Percentiles rank a stretch among this genome's conserved stretches.
Evolutionary conservation across 2,113 vertebrate genomes (phyloP).

Genomic region (Motacilla alba): DNA sequence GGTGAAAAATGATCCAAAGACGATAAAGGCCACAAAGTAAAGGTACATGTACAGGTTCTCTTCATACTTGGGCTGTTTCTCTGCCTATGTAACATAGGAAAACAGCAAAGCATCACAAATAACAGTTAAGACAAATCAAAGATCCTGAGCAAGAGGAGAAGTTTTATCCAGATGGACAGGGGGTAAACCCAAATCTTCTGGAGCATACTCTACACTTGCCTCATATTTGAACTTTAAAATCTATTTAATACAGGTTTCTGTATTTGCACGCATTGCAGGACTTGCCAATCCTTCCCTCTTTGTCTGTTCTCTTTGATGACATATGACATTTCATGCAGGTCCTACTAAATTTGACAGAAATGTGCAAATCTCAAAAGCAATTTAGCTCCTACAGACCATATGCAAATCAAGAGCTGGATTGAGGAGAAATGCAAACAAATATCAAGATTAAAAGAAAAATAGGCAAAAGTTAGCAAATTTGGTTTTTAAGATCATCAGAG

Average conservation of each 20-base stretch:
- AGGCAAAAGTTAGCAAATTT: neutral
- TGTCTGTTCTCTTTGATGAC: neutral
- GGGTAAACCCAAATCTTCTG: neutral
- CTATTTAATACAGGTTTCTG: neutral
- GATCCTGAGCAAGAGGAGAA: neutral
- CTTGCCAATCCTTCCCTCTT: neutral
- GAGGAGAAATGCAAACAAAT: neutral
- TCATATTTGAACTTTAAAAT: neutral
- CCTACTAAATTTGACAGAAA: neutral
- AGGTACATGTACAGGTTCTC: constrained; percentile 84
- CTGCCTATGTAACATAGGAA: constrained; percentile 68
- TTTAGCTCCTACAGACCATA: neutral
- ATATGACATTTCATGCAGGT: neutral
- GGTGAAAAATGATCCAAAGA: constrained; percentile 96
- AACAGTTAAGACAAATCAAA: neutral
- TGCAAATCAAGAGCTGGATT: neutral
- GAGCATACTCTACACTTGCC: neutral
- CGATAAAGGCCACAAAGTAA: constrained; percentile 96
- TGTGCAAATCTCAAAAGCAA: neutral
- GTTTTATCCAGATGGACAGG: neutral
- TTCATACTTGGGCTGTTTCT: constrained; percentile 86
- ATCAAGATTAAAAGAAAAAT: neutral
- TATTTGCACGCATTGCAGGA: neutral
- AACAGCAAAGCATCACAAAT: neutral
- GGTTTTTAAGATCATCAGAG: neutral